These are phyloP conservation scores for Aphyosemion australe DNA, from an alignment of 2,113 vertebrate species.

Conservation along the genomic window DNA sequence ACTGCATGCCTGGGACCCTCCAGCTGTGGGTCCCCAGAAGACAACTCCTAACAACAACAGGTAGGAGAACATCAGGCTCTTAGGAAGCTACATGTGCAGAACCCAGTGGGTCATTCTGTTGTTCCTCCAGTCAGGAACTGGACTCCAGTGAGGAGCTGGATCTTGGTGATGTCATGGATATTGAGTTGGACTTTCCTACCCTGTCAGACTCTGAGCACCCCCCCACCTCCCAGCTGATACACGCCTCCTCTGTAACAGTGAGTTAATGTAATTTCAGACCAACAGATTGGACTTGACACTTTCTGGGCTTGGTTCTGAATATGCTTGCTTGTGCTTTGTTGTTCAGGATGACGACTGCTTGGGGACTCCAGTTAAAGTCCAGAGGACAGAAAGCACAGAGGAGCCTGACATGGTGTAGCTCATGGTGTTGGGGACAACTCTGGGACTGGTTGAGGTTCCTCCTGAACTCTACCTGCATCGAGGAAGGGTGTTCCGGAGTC, in stretches of 20 bases:
- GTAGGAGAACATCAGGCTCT: constrained; percentile 66
- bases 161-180: constrained; percentile 12
- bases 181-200: constrained; percentile 16
- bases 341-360: constrained; percentile 59
- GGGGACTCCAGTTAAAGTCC: constrained; percentile 86
- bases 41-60: constrained; percentile 79
- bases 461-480: too few species aligned
- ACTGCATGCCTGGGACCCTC: constrained; percentile 94
- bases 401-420: constrained; percentile 69
- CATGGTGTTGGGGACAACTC: not conserved
- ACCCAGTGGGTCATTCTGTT: not conserved
- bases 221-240: not conserved
- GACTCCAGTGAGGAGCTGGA: constrained; percentile 8
- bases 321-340: constrained; percentile 4
- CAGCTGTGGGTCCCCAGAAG: constrained; percentile 77
- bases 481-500: too few species aligned
- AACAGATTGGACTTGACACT: too few species aligned
- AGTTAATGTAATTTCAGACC: not conserved
- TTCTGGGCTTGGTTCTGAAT: too few species aligned
- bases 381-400: constrained; percentile 58
- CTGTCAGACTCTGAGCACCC: not conserved
- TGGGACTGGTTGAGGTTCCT: not conserved
- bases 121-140: constrained; percentile 6
- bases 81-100: not conserved
- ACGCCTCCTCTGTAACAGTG: not conserved